Evolutionary conservation across 2,888 invertebrate species (phyloP).

Genomic region (Lithophane semibrunnea): DNA sequence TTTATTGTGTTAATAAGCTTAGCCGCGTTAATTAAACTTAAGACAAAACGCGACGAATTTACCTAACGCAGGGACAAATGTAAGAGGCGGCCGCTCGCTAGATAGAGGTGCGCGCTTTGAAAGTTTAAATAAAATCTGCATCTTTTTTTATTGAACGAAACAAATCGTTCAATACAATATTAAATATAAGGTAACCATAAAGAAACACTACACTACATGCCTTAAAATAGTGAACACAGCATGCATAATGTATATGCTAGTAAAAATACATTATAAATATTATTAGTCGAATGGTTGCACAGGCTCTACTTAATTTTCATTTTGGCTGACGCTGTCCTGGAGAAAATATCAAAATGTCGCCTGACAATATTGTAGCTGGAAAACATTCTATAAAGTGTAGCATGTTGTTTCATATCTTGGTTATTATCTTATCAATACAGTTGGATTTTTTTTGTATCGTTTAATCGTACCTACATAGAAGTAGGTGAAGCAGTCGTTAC

Average conservation of each 20-base stretch:
- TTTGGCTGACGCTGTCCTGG: background rate
- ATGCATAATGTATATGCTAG: background rate
- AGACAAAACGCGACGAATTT: slow-evolving; percentile 63
- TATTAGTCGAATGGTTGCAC: no score
- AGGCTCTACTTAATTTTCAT: background rate
- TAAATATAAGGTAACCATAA: background rate
- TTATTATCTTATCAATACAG: background rate
- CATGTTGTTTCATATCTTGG: no score
- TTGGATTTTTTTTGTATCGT: background rate
- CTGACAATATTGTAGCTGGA: no score
- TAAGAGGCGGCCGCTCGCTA: slow-evolving; percentile 9
- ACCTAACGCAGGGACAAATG: slow-evolving; percentile 54
- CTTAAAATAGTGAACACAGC: background rate
- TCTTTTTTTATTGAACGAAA: background rate
- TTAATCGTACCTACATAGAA: background rate
- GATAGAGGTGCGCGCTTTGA: slow-evolving; percentile 29
- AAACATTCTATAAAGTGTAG: no score
- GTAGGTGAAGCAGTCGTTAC: background rate
- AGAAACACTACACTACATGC: background rate
- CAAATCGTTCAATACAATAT: background rate
- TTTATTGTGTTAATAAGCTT: slow-evolving; percentile 67
- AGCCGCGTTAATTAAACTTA: slow-evolving; percentile 65
- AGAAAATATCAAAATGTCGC: background rate
- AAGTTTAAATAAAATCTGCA: background rate
- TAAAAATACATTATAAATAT: background rate